These are phyloP conservation scores for Petrocephalus zakoni DNA, from an alignment of 2,113 vertebrate genomes.

Conservation along the genomic window DNA sequence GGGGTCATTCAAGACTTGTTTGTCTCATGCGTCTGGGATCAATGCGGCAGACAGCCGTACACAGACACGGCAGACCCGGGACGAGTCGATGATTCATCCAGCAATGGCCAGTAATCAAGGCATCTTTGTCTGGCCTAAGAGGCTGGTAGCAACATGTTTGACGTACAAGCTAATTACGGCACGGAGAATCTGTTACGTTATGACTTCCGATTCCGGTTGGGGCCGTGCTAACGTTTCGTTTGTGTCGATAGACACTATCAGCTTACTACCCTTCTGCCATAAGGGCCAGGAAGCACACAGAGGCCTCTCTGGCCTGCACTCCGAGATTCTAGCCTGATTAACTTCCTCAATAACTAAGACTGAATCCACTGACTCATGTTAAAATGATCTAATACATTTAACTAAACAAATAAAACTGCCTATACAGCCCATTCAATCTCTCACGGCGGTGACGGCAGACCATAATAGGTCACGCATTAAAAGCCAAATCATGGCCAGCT, in stretches of 20 bases:
- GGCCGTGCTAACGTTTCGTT: slow-evolving; percentile 28
- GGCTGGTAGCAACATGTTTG: slow-evolving; percentile 16
- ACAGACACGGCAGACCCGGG: not conserved
- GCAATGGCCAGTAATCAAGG: slow-evolving; percentile 22
- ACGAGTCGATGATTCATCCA: slow-evolving; percentile 15
- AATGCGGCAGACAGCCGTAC: slow-evolving; percentile 1
- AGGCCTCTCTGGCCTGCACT: slow-evolving; percentile 13
- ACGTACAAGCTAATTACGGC: slow-evolving; percentile 31
- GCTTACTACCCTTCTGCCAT: slow-evolving; percentile 21
- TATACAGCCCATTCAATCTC: not conserved
- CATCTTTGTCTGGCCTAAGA: slow-evolving; percentile 18
- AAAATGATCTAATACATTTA: not conserved
- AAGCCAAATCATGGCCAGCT: not conserved
- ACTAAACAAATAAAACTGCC: not conserved
- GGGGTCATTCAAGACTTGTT: slow-evolving; percentile 8
- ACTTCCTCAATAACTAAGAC: not conserved
- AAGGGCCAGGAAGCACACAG: slow-evolving; percentile 21
- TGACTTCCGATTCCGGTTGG: slow-evolving; percentile 23
- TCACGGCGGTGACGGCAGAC: not conserved
- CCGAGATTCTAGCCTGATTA: slow-evolving; percentile 4
- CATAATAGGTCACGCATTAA: not conserved
- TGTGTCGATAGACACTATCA: slow-evolving; percentile 35
- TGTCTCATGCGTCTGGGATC: slow-evolving; percentile 2
- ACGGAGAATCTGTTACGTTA: slow-evolving; percentile 24
- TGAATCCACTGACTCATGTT: not conserved